Base-by-base conservation (phyloP, 2,113 vertebrate species). In the Oreochromis tanganicae region DNA sequence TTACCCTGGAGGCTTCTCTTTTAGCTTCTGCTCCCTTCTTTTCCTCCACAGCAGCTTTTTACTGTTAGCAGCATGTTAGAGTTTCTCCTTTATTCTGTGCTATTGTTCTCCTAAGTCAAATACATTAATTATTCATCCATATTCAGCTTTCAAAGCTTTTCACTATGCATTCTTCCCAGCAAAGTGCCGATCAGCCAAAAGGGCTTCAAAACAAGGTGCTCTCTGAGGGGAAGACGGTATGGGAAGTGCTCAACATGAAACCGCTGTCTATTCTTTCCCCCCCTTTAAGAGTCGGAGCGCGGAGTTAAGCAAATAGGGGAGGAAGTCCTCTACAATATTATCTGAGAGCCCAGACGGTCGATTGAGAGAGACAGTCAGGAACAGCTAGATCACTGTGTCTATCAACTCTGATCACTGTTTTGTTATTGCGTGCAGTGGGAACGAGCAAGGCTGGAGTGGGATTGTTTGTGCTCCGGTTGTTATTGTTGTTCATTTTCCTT, bases 61-160 rank as follows among this genome's bases (percentile, higher is more conserved):
- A 89, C 93, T 80, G 87, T 93, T 93, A 86, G 92, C 80, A 87
- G 86, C 86, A 73, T 92, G 90, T 94, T 92, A 94, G 90, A 80
- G 84, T 89, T 94, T 89, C 89, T 85, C 89, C 89, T 94, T 94
- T 88, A 93, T 93, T 93, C 92, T 54, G 91, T 93, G 92, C 95
- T 89, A 94, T 95, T 96, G 95, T 96, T 95, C 93, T 94, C 91
- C 90, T 88, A 92, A 94, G 94, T 94, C 91, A 93, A 90, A 94
- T 84, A 9, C 94, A 95, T 95, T 94, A 95, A 96, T 95, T 95
- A 96, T 96, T 95, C 87, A 96, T 92, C 85, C 85, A 85, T 89
- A 92, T 94, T 91, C 94, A 80, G 90, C 94, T 94, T 94, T 94
- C 94, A 95, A 96, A 95, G 93, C 93, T 88, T 94, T 94, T 91